These are phyloP conservation scores for Cataglyphis cursor DNA, from an alignment of 2,888 invertebrate genomes.

Conservation along the genomic window DNA sequence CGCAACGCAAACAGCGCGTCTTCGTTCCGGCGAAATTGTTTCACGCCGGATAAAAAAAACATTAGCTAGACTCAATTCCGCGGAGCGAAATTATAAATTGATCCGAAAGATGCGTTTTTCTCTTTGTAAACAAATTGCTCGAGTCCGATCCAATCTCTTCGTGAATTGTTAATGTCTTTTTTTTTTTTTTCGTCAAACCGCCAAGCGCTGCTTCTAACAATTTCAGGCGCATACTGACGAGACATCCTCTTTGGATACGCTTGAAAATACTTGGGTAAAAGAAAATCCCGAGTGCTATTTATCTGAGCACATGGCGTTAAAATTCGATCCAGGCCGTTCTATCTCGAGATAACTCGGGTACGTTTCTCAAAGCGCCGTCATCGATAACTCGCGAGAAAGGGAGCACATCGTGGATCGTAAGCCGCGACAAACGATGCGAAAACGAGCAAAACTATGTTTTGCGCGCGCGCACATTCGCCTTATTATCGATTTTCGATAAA, in stretches of 20 bases:
- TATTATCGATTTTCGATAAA: constrained; percentile 61
- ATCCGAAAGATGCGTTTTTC: constrained; percentile 19
- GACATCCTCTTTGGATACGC: not conserved
- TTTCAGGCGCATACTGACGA: not conserved
- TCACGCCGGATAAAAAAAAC: constrained; percentile 23
- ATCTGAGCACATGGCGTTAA: not conserved
- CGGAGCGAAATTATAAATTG: constrained; percentile 19
- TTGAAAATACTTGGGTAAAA: not conserved
- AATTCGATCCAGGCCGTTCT: constrained; percentile 5
- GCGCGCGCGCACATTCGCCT: constrained; percentile 40
- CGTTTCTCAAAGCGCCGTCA: constrained; percentile 32
- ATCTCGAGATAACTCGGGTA: constrained; percentile 16
- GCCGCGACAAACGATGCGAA: constrained; percentile 48
- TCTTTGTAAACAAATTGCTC: constrained; percentile 37
- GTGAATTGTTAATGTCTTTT: not conserved
- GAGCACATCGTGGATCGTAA: constrained; percentile 44
- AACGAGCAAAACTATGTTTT: constrained; percentile 46
- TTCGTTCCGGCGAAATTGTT: constrained; percentile 34
- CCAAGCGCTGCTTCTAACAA: not conserved
- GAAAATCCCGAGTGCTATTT: not conserved
- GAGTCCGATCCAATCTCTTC: not conserved
- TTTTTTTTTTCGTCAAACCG: not conserved
- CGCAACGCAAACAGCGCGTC: constrained; percentile 37
- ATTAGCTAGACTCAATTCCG: constrained; percentile 22
- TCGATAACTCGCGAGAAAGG: constrained; percentile 37